Evolutionary conservation across 2,888 invertebrate species (phyloP).

Genomic region (Cyrtodaria siliqua): DNA sequence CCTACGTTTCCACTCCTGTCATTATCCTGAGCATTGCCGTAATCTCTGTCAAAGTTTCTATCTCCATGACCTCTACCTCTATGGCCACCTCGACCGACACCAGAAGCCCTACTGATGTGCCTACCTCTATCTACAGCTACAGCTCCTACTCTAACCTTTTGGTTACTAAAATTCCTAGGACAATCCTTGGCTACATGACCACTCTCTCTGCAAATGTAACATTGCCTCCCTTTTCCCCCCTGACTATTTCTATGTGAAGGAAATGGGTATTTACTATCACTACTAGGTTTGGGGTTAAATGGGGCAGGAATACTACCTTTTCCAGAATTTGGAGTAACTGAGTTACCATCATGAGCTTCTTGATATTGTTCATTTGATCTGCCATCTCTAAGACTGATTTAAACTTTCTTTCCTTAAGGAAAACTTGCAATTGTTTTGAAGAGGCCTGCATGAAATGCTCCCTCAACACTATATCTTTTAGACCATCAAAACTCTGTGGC

Average conservation of each 20-base stretch:
- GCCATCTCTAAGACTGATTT: not conserved
- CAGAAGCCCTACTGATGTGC: no score
- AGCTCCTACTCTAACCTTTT: no score
- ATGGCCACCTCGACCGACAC: not conserved
- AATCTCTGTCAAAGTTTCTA: not conserved
- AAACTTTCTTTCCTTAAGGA: constrained; percentile 16
- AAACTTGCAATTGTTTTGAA: constrained; percentile 4
- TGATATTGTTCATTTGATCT: constrained; percentile 31
- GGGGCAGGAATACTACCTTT: no score
- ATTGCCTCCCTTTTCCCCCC: no score
- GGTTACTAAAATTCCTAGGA: no score
- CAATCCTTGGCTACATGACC: no score
- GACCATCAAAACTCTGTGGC: constrained; percentile 2
- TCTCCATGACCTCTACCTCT: not conserved
- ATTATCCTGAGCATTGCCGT: no score
- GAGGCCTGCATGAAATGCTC: constrained; percentile 13
- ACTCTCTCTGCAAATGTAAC: not conserved
- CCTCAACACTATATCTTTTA: constrained; percentile 7
- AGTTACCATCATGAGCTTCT: constrained; percentile 22
- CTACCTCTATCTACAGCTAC: not conserved
- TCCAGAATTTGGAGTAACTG: not conserved
- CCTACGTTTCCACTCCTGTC: no score
- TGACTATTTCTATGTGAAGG: no score
- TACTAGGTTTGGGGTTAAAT: no score
- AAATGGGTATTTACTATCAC: no score